Evolutionary conservation across 2,797 vertebrate species (phyloP).

Genomic region (Cuniculus paca): DNA sequence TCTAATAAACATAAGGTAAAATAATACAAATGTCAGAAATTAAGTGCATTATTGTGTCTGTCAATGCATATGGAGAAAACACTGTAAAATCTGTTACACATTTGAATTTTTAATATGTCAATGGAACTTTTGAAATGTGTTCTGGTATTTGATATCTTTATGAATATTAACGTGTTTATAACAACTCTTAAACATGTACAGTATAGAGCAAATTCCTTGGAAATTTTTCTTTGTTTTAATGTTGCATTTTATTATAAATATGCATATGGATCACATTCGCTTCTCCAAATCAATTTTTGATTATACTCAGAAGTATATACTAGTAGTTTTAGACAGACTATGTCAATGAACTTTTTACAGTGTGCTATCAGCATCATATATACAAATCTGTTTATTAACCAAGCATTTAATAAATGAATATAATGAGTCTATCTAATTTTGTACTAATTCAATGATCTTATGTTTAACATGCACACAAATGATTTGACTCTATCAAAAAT

Average conservation of each 20-base stretch:
- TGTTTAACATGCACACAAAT: conserved; percentile 4
- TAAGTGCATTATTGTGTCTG: conserved; percentile 77
- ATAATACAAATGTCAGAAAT: conserved; percentile 69
- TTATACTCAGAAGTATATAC: conserved; percentile 45
- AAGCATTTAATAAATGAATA: conserved; percentile 71
- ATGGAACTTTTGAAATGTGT: conserved; percentile 78
- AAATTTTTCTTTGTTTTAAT: conserved; percentile 69
- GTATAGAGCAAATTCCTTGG: conserved; percentile 1
- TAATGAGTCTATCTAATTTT: conserved; percentile 62
- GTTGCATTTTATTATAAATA: conserved; percentile 61
- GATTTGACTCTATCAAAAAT: conserved; percentile 50
- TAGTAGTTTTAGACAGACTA: conserved; percentile 61
- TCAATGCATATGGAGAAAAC: conserved; percentile 68
- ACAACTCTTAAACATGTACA: conserved; percentile 64
- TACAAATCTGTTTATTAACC: conserved; percentile 72
- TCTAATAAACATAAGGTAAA: conserved; percentile 76
- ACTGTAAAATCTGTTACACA: conserved; percentile 71
- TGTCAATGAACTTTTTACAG: conserved; percentile 56
- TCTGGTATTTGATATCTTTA: conserved; percentile 75
- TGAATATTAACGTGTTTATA: conserved; percentile 71
- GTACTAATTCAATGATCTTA: conserved; percentile 50
- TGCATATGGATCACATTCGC: conserved; percentile 48
- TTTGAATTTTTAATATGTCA: conserved; percentile 79
- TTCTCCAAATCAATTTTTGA: conserved; percentile 55
- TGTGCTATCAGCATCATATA: neutral